phyloP scores from a whole-genome alignment of 2,113 vertebrate species.

The Thymallus thymallus region DNA sequence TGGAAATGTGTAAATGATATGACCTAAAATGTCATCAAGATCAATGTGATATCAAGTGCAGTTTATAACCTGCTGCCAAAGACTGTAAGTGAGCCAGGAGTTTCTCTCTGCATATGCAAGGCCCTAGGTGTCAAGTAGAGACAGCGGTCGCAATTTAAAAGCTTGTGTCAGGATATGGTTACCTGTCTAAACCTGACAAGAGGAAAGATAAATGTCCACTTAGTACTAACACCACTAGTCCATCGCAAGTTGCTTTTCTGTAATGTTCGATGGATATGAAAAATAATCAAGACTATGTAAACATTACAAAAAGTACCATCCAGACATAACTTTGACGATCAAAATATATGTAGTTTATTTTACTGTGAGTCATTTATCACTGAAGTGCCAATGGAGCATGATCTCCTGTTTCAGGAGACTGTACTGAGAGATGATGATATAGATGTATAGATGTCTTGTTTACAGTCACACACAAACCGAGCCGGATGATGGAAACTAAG shows the following conservation, averaged over 20 bases:
- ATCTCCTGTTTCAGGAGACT: no score
- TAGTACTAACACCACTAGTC: no score
- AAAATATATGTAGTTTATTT: no score
- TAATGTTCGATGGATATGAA: no score
- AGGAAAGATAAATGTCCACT: constrained; percentile 54
- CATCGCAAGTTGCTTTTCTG: no score
- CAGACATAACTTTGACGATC: no score
- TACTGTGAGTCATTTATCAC: no score
- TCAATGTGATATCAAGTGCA: constrained; percentile 37
- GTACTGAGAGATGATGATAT: no score
- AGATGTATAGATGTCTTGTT: constrained; percentile 30
- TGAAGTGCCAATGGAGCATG: no score
- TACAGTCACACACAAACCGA: constrained; percentile 33
- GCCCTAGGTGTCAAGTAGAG: constrained; percentile 70
- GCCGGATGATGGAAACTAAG: constrained; percentile 33
- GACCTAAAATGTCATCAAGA: constrained; percentile 40
- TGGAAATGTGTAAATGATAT: not conserved
- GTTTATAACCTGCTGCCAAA: constrained; percentile 49
- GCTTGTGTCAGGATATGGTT: constrained; percentile 62
- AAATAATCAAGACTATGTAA: no score
- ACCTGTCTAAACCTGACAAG: constrained; percentile 60
- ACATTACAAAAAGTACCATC: no score
- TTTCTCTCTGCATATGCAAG: constrained; percentile 46
- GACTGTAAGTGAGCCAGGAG: constrained; percentile 58
- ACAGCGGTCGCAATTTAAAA: constrained; percentile 56